Evolutionary conservation across 2,797 vertebrate species (phyloP), one percentile per base, ranked within the genome.

Genomic region (Psittacula derbiana): DNA sequence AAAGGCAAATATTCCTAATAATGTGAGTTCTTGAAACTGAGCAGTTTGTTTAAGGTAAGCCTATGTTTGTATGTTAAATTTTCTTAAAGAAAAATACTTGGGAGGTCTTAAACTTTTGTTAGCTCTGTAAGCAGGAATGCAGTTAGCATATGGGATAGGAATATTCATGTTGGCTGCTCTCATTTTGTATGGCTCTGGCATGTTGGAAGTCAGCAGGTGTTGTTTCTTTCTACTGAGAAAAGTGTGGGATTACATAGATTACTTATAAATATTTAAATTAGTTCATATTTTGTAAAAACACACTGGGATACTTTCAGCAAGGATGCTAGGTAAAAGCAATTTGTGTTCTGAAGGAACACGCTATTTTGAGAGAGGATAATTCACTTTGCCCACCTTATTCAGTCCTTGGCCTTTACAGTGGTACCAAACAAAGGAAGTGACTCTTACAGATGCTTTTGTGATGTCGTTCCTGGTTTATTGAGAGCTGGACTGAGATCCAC

Each of bases 401-500:
- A 55, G 92, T 62, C 76, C 95, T 91, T 95, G 94, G 88, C 92
- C 88, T 97, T 97, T 84, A 61, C 53, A 91, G 18, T 69, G 86
- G 24, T 69, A 83, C 93, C 80, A 93, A 58, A 65, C 86, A 95
- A 69, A 93, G 93, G 93, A 96, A 95, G 82, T 90, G 76, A 83
- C 82, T 94, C 75, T 86, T 79, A n/a, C 76, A 88, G 85, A 93
- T 92, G 92, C 82, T 91, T 93, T 93, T 90, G 65, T 96, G 69
- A 8, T 88, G 75, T 86, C 65, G 72, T 88, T 92, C 72, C 61
- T 86, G 28, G 57, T 90, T 91, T 92, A 75, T 17, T 50, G 57
- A 33, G 64, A 49, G 36, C 71, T 96, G 86, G 73, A 61, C 52
- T 49, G 64, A 83, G 70, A 79, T 84, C 53, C 70, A 23, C 53